These are phyloP conservation scores for Sphyrna mokarran DNA, from an alignment of 2,113 vertebrate species.

Conservation along the genomic window DNA sequence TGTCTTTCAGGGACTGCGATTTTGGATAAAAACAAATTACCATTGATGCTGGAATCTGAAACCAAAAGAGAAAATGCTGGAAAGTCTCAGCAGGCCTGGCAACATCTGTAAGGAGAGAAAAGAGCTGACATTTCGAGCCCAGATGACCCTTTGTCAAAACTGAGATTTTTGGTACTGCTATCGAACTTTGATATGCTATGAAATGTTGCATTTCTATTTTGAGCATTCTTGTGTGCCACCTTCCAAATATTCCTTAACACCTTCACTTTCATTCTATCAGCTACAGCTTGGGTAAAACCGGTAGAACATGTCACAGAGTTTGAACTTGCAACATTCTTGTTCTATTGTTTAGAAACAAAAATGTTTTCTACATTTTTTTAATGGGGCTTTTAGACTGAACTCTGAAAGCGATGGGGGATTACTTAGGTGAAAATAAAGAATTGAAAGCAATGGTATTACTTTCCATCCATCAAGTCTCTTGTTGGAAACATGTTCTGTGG, in stretches of 20 bases:
- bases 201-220: slow-evolving; percentile 56
- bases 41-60: too few relatives aligned
- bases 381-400: neutral
- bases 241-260: slow-evolving; percentile 65
- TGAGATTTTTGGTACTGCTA: slow-evolving; percentile 52
- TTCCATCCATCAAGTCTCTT: neutral
- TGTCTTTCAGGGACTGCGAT: slow-evolving; percentile 64
- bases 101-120: too few relatives aligned
- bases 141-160: neutral
- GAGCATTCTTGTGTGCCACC: slow-evolving; percentile 66
- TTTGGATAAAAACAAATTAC: slow-evolving; percentile 38
- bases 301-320: neutral
- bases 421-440: neutral
- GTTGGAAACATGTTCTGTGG: neutral
- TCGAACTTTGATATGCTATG: slow-evolving; percentile 66
- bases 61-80: too few relatives aligned
- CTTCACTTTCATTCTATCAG: slow-evolving; percentile 54
- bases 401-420: neutral
- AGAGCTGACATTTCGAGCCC: too few relatives aligned
- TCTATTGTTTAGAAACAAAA: neutral
- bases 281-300: slow-evolving; percentile 6
- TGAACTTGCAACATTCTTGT: neutral
- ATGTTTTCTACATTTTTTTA: neutral
- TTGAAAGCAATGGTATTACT: too few relatives aligned
- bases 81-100: too few relatives aligned